These are phyloP conservation scores for Vimba vimba DNA, from an alignment of 2,113 vertebrate species.

Conservation along the genomic window DNA sequence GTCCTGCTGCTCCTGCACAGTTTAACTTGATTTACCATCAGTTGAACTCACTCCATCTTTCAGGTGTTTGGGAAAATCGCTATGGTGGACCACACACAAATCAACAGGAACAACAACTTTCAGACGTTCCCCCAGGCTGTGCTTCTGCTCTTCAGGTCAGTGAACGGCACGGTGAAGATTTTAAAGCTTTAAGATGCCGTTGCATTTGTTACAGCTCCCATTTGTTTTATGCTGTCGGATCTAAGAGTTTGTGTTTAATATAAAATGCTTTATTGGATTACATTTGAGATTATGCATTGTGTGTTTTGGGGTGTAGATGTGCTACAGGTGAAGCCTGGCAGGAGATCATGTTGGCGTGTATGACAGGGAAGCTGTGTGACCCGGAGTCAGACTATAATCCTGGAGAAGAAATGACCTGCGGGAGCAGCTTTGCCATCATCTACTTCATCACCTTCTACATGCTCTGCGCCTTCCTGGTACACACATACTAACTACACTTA, in stretches of 20 bases:
- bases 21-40: neutral
- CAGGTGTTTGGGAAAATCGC: slow-evolving; percentile 98
- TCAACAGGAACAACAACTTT: slow-evolving; percentile 99
- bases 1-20: neutral
- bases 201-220: neutral
- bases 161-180: neutral
- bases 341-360: slow-evolving; percentile 97
- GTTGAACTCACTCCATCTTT: neutral
- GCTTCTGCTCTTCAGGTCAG: slow-evolving; percentile 93
- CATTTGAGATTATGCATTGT: neutral
- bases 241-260: neutral
- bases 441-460: slow-evolving; percentile 99
- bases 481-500: slow-evolving; percentile 25
- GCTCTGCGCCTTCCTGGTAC: slow-evolving; percentile 97
- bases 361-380: slow-evolving; percentile 93
- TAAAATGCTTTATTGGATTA: neutral
- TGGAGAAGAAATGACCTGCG: slow-evolving; percentile 92
- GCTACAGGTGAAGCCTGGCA: slow-evolving; percentile 99
- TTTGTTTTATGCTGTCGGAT: neutral
- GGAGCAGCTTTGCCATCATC: slow-evolving; percentile 95
- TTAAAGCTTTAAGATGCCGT: neutral
- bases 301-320: slow-evolving; percentile 78
- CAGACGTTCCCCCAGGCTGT: slow-evolving; percentile 98
- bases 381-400: slow-evolving; percentile 90
- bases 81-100: slow-evolving; percentile 95